These are phyloP conservation scores for Amblyornis subalaris DNA, from an alignment of 2,113 vertebrate species.

Conservation along the genomic window DNA sequence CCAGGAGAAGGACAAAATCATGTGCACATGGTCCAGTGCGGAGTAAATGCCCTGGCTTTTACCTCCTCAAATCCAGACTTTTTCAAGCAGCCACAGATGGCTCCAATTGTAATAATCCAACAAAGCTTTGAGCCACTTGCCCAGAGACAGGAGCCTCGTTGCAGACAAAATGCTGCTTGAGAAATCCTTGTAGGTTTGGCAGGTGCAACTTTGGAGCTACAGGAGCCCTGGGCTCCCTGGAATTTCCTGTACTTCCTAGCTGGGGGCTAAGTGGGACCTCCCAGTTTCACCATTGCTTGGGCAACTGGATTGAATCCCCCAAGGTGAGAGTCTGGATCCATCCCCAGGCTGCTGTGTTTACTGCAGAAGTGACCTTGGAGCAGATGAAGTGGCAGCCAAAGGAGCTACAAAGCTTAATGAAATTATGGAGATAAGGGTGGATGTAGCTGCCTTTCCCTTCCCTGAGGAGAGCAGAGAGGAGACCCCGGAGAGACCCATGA, in stretches of 20 bases:
- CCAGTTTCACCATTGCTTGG: background rate
- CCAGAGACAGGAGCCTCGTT: background rate
- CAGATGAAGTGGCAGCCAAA: background rate
- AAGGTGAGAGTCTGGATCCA: background rate
- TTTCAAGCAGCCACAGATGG: background rate
- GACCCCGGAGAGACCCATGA: background rate
- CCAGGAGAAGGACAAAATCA: background rate
- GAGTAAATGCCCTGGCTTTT: background rate
- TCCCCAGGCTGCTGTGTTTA: background rate
- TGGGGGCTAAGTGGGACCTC: background rate
- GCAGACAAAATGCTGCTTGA: background rate
- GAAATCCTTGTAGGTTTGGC: background rate
- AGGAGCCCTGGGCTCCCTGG: background rate
- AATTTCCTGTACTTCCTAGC: background rate
- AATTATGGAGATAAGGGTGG: constrained; percentile 3
- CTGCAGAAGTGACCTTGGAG: background rate
- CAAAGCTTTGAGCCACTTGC: background rate
- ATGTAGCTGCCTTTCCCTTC: background rate
- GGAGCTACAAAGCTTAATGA: background rate
- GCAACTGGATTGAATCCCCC: background rate
- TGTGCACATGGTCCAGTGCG: background rate
- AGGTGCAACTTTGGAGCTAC: background rate
- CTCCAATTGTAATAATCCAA: background rate
- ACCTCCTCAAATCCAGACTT: background rate
- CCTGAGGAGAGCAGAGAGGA: background rate